phyloP scores from a whole-genome alignment of 2,888 invertebrate species.

The Pollenia griseotomentosa region DNA sequence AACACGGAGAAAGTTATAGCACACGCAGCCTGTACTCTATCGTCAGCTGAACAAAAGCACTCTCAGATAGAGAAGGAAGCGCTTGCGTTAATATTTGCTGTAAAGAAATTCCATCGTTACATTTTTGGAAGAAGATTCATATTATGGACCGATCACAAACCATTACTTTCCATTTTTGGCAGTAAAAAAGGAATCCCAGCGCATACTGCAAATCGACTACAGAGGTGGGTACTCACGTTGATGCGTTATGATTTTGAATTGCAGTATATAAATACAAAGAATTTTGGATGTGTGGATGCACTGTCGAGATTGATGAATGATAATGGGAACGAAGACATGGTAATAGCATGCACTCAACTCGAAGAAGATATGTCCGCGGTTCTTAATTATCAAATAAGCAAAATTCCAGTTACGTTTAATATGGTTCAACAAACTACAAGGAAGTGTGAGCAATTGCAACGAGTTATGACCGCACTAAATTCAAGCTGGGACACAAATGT shows the following conservation, averaged over 20 bases:
- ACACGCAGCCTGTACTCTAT: conserved; percentile 25
- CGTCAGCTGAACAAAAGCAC: conserved; percentile 55
- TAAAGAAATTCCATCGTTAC: conserved; percentile 51
- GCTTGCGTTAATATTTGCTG: conserved; percentile 51
- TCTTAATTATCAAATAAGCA: background rate
- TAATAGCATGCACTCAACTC: background rate
- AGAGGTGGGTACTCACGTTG: conserved; percentile 4
- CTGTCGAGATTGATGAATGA: background rate
- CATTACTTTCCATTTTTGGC: conserved; percentile 16
- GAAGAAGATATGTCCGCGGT: background rate
- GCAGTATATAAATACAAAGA: background rate
- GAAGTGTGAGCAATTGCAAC: no score
- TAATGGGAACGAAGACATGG: background rate
- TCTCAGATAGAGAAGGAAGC: conserved; percentile 49
- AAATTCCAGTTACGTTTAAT: conserved; percentile 1
- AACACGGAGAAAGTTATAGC: conserved; percentile 3
- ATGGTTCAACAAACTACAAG: background rate
- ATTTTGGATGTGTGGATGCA: background rate
- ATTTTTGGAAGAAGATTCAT: conserved; percentile 64
- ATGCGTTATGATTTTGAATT: background rate
- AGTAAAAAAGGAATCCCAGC: background rate
- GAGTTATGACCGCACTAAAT: background rate
- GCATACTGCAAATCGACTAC: conserved; percentile 6
- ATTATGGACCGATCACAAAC: conserved; percentile 58
- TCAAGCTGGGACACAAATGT: background rate